Percentiles rank a stretch among this genome's conserved stretches.
These are phyloP conservation scores for Antheraea mylitta DNA, from an alignment of 1,140 invertebrate species.

Conservation along the genomic window DNA sequence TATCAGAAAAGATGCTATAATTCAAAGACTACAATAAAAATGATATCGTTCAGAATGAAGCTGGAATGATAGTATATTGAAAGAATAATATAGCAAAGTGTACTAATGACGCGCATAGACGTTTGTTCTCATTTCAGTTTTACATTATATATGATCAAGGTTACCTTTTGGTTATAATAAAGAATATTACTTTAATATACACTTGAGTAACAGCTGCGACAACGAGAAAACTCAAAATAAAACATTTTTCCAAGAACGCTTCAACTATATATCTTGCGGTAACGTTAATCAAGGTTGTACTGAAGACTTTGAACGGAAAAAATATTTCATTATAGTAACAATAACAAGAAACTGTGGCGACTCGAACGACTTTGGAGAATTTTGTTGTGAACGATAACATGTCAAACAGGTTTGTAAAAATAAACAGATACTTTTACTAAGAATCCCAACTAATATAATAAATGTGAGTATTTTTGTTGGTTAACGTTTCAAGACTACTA, in stretches of 20 bases:
- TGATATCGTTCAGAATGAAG: no score
- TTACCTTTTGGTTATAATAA: neutral
- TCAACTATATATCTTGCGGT: neutral
- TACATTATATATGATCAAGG: constrained; percentile 2
- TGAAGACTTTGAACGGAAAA: neutral
- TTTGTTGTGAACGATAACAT: no score
- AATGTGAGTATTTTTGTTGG: no score
- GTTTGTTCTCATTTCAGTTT: neutral
- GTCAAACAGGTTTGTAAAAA: no score
- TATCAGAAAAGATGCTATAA: no score
- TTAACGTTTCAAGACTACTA: no score
- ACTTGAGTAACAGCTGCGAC: neutral
- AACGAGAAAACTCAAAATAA: neutral
- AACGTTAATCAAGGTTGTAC: neutral
- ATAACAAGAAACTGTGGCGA: no score
- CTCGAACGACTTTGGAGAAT: no score
- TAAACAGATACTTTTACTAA: no score
- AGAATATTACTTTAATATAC: neutral
- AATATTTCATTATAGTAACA: neutral
- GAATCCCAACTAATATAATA: no score
- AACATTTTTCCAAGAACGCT: neutral
- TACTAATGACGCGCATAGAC: neutral
- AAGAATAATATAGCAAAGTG: neutral
- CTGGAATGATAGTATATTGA: no score
- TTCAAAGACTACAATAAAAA: no score